phyloP scores from a whole-genome alignment of 1,140 invertebrate species.

The Sipha flava region DNA sequence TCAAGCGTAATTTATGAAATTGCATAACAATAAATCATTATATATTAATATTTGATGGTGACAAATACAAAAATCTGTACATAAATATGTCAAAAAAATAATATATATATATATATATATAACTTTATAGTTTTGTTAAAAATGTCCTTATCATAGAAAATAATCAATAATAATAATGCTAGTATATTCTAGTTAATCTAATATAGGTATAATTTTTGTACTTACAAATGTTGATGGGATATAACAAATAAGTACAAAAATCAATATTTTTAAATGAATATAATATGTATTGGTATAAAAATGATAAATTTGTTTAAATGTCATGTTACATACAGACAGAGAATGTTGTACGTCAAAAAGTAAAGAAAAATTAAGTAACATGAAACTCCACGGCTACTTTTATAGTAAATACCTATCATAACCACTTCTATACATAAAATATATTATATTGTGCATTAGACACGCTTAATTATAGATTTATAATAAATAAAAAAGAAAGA shows the following conservation, averaged over 20 bases:
- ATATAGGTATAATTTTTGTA: no score
- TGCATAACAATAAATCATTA: no score
- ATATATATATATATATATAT: no score
- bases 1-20: no score
- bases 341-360: neutral
- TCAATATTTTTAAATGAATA: no score
- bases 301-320: neutral
- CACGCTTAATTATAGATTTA: constrained; percentile 1
- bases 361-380: neutral
- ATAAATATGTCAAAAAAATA: neutral
- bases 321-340: neutral
- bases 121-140: no score
- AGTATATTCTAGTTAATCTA: no score
- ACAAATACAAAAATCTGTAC: neutral
- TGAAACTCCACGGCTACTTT: neutral
- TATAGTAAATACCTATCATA: neutral
- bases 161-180: no score
- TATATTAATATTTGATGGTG: no score
- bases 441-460: neutral
- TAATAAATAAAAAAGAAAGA: no score
- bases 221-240: neutral
- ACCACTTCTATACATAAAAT: no score
- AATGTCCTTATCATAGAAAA: no score
- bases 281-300: neutral
- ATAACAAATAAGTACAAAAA: neutral